Base-by-base conservation (phyloP, 1,140 invertebrate genomes). In the Trichomalopsis sarcophagae region DNA sequence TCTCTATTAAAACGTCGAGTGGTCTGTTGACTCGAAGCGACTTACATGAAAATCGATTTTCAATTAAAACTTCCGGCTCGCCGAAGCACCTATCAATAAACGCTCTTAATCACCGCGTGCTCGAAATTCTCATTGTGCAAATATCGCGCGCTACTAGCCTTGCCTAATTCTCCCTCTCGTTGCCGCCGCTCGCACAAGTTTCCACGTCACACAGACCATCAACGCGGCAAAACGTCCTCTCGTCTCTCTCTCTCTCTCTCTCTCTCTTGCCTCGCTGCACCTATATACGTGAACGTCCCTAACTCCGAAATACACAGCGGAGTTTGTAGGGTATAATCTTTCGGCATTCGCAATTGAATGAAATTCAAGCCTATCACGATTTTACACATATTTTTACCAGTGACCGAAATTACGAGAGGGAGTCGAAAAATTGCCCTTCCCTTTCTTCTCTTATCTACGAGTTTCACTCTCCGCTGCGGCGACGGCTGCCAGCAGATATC, bases 21-120 rank as follows among this genome's bases (percentile, higher is more conserved):
- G 71, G 44, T 44, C 36, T 9, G 21, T n/a, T 36, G 69, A 23
- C 40, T 55, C 44, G 27, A 40, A 81, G 44, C 71, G 47, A 13
- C 69, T 66, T 50, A 11, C 74, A 23, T 23, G 75, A 69, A 73
- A 77, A 84, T 84, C 82, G 82, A 84, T 78, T 79, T 79, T 84
- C 82, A 79, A 84, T 84, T 84, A 84, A 84, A 84, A 84, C 74
- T 84, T 84, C 17, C 36, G 55, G 62, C 40, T 30, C 36, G 7
- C 69, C 71, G 23, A 33, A 30, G 81, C 73, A 68, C 11, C 50
- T 69, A 69, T 84, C 75, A 50, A 84, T 78, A 69, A 78, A 76
- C 50, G 55, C 23, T 74, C 81, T 75, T 76, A 76, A 82, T 76
- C 47, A 62, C 27, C 23, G 21, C 50, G n/a, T 13, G 11, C 33